A percentile compares a stretch with the other conserved stretches of the same genome.
phyloP scores from a whole-genome alignment of 2,888 invertebrate species.

The Latrodectus elegans region DNA sequence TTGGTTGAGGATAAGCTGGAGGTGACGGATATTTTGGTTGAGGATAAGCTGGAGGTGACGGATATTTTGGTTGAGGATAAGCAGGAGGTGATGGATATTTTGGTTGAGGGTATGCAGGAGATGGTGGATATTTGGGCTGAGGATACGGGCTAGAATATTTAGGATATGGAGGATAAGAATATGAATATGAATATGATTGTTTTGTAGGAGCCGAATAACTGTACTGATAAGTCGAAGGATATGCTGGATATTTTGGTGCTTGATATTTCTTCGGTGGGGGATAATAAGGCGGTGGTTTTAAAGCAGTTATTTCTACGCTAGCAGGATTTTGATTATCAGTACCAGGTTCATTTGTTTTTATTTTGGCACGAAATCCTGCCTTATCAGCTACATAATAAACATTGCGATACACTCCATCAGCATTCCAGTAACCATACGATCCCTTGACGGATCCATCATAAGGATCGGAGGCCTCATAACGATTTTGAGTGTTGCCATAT shows the following conservation, averaged over 20 bases:
- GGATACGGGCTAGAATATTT: conserved; percentile 28
- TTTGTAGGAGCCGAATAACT: conserved; percentile 19
- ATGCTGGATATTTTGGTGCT: conserved; percentile 20
- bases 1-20: conserved; percentile 35
- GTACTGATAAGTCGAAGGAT: conserved; percentile 38
- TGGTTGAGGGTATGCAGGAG: conserved; percentile 5
- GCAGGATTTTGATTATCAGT: conserved; percentile 69
- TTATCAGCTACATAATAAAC: conserved; percentile 67
- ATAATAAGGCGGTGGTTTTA: conserved; percentile 31
- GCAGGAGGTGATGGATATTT: conserved; percentile 23
- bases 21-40: conserved; percentile 56
- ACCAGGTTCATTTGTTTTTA: conserved; percentile 70
- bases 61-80: conserved; percentile 27
- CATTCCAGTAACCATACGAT: conserved; percentile 63
- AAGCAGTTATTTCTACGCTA: conserved; percentile 50
- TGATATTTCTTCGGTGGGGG: conserved; percentile 30
- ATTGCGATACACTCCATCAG: conserved; percentile 59
- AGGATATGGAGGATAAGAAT: conserved; percentile 7
- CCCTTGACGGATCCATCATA: conserved; percentile 62
- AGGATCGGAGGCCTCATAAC: conserved; percentile 40
- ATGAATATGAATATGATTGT: conserved; percentile 10
- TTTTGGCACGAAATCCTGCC: conserved; percentile 68
- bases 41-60: conserved; percentile 23
- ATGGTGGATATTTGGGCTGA: conserved; percentile 23
- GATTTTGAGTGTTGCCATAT: conserved; percentile 51